phyloP scores from a whole-genome alignment of 1,140 invertebrate species.

The Pteromalus puparum region DNA sequence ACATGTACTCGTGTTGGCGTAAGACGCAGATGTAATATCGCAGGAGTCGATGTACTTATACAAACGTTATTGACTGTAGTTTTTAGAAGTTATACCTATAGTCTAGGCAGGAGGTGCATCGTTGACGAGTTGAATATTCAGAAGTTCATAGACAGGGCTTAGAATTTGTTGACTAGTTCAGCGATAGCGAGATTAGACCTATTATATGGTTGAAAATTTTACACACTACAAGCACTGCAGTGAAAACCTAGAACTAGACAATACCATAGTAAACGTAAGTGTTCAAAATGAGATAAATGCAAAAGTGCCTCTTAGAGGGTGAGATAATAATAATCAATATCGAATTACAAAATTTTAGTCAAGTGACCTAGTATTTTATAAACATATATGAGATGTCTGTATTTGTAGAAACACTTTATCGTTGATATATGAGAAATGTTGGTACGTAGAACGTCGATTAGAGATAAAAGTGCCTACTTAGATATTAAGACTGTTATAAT shows the following conservation, averaged over 20 bases:
- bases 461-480: background rate
- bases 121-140: too few species aligned
- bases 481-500: background rate
- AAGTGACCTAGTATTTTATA: background rate
- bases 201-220: too few species aligned
- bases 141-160: background rate
- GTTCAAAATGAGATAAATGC: background rate
- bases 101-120: background rate
- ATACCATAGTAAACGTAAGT: background rate
- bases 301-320: background rate
- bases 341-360: background rate
- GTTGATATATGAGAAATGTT: too few species aligned
- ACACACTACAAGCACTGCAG: too few species aligned
- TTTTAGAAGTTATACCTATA: background rate
- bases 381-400: background rate
- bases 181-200: background rate
- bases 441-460: too few species aligned
- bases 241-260: background rate
- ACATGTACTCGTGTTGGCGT: slow-evolving; percentile 58
- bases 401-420: background rate
- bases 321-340: background rate
- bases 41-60: too few species aligned
- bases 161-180: background rate
- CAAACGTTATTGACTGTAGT: background rate
- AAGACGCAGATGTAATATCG: slow-evolving; percentile 8